A percentile compares a stretch with the other conserved stretches of the same genome.
phyloP scores from a whole-genome alignment of 2,888 invertebrate genomes.

The Dasypogon diadema region DNA sequence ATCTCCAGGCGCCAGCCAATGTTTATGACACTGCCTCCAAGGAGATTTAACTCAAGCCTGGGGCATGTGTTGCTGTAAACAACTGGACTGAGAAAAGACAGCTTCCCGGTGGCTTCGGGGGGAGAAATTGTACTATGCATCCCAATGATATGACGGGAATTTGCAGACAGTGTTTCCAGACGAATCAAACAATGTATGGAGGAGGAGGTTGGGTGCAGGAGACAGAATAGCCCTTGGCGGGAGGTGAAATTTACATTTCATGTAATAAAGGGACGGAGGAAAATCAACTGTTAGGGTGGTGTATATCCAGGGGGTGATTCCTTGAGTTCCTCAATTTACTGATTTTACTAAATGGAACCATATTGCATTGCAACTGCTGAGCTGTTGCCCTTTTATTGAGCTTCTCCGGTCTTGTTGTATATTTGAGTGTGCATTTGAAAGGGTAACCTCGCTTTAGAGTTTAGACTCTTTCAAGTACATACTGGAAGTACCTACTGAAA shows the following conservation, averaged over 20 bases:
- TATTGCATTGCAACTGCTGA: slow-evolving; percentile 43
- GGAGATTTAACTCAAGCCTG: slow-evolving; percentile 35
- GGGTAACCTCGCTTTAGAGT: not conserved
- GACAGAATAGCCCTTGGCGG: slow-evolving; percentile 8
- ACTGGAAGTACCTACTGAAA: slow-evolving; percentile 11
- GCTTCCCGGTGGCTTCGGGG: not conserved
- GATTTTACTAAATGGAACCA: slow-evolving; percentile 48
- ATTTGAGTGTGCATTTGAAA: slow-evolving; percentile 17
- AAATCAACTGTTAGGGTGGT: slow-evolving; percentile 39
- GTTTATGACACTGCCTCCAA: slow-evolving; percentile 43
- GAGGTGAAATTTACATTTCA: slow-evolving; percentile 29
- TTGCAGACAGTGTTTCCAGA: slow-evolving; percentile 20
- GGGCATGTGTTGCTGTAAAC: slow-evolving; percentile 32
- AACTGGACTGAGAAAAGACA: slow-evolving; percentile 39
- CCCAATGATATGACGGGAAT: slow-evolving; percentile 23
- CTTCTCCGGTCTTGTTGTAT: not conserved
- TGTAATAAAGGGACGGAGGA: slow-evolving; percentile 22
- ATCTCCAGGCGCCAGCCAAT: slow-evolving; percentile 48
- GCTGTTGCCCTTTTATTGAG: slow-evolving; percentile 45
- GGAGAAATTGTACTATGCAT: slow-evolving; percentile 30
- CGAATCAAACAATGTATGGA: slow-evolving; percentile 31
- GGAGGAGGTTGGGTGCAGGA: not conserved
- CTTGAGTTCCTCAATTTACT: slow-evolving; percentile 49
- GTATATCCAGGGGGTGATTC: slow-evolving; percentile 40
- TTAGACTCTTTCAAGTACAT: slow-evolving; percentile 9